Base-by-base conservation (phyloP, 2,888 invertebrate genomes). In the Formica aserva region DNA sequence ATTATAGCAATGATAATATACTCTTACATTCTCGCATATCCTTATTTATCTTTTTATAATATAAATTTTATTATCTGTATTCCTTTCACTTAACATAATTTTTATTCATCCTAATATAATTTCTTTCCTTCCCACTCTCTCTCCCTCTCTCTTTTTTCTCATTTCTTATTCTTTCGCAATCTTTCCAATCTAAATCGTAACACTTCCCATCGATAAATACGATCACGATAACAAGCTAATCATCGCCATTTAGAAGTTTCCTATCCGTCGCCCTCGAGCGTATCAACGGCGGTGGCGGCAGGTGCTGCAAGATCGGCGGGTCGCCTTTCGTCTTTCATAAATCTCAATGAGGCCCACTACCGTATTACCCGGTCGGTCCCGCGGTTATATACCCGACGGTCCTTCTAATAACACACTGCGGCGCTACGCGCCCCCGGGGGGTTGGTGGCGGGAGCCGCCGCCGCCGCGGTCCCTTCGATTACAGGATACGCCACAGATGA, bases 401-500 rank as follows among this genome's bases (percentile, higher is more conserved):
- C n/a, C 89, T 88, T 89, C 89, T 89, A 89, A 89, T 89, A 89
- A 89, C 89, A 89, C 88, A 86, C 63, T 76, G 81, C 57, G 87
- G 82, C 81, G 83, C 76, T 85, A 77, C 22, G 85, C 90, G 90
- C 89, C 85, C 90, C 90, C 41, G 86, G 89, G 87, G 77, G 66
- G 75, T 45, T 52, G 88, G 83, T 86, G 85, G 89, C 63, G 32
- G 63, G 60, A n/a, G 35, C n/a, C n/a, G 11, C 29, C 65, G 11
- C 29, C 65, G 13, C 29, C 18, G 18, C 62, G 60, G 75, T 72
- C 65, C 29, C 84, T 26, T 91, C 91, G 92, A 92, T 92, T 92
- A 92, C 91, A 92, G 92, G 92, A 92, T 91, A 88, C 89, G 87
- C 83, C 82, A 82, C 83, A 86, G 88, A 91, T 92, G 91, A 92